Conservation (phyloP, 2,888 invertebrate genomes). For the Dryobotodes eremita region DNA sequence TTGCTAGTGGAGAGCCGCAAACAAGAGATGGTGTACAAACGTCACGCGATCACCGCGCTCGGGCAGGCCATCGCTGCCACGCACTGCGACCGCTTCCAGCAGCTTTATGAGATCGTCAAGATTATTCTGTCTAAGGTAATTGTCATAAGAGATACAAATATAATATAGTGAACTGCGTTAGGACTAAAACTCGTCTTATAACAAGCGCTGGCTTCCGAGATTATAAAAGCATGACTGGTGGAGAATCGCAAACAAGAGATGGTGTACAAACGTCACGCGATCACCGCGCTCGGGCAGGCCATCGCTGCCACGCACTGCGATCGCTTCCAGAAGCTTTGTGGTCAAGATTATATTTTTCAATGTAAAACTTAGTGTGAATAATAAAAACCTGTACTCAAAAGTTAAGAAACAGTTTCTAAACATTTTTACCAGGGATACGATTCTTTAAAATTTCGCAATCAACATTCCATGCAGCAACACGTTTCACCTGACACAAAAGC, state of each 20-base stretch:
- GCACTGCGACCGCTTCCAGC: constrained; percentile 94
- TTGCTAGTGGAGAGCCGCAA: constrained; percentile 95
- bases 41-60: constrained; percentile 93
- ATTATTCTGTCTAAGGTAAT: constrained; percentile 92
- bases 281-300: constrained; percentile 94
- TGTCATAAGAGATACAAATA: too few relatives aligned
- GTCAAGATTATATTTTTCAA: constrained; percentile 93
- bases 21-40: constrained; percentile 94
- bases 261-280: constrained; percentile 93
- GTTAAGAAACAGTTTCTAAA: background rate
- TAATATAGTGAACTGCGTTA: too few relatives aligned
- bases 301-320: too few relatives aligned
- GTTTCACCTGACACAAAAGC: background rate
- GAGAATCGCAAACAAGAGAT: constrained; percentile 96
- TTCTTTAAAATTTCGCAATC: background rate
- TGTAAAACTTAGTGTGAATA: constrained; percentile 82
- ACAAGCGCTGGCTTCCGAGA: constrained; percentile 78
- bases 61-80: constrained; percentile 94
- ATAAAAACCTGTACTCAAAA: background rate
- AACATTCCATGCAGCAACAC: background rate
- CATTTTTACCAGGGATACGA: background rate
- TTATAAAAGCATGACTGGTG: constrained; percentile 94
- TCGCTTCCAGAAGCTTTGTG: constrained; percentile 95
- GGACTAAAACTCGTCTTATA: constrained; percentile 66
- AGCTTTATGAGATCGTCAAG: constrained; percentile 95